Base-by-base conservation (phyloP, 2,888 invertebrate species). In the Limnephilus lunatus region DNA sequence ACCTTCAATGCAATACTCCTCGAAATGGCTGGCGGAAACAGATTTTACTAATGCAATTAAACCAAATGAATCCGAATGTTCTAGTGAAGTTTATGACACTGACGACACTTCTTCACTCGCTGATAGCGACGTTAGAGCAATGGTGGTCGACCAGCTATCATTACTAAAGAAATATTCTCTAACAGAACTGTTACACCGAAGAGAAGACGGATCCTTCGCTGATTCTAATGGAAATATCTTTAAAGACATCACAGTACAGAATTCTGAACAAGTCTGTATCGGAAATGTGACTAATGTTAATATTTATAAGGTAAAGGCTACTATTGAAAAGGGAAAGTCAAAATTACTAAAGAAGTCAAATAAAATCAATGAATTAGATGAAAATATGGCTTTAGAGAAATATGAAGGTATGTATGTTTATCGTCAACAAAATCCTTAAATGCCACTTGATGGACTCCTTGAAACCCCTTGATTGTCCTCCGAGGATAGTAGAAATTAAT, bases 211-310 rank as follows among this genome's bases (percentile, higher is more conserved):
- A 48, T 44, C 91, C 19, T 44, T 83, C 12, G 87, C 48, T 9
- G 91, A 91, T 82, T 14, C 91, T 44, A 88, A 48, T 53, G 91
- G 91, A 39, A 91, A 91, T 44, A 32, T 88, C 3, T 91, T 91
- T 48, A 91, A 88, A 86, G 88, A 91, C 32, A 88, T 91, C 30
- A 91, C 48, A 82, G 95, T 96, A 80, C 94, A 95, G 92, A 95
- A 95, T 92, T 96, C 96, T 0, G 95, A 95, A 81, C 95, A 95
- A 93, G 95, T 96, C 1, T 95, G 95, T 93, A 95, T 96, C 89
- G 96, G 96, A 48, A 96, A 96, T 94, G 95, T 96, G 2, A 96
- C 95, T 25, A 95, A 96, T 88, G 95, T 96, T n/a, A 96, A 95
- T 91, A 96, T 96, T 7, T 92, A 92, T 39, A 92, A 90, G 44